Evolutionary conservation across 2,888 invertebrate species (phyloP), one percentile per base, ranked within the genome.

Genomic region (Tortricodes alternella): DNA sequence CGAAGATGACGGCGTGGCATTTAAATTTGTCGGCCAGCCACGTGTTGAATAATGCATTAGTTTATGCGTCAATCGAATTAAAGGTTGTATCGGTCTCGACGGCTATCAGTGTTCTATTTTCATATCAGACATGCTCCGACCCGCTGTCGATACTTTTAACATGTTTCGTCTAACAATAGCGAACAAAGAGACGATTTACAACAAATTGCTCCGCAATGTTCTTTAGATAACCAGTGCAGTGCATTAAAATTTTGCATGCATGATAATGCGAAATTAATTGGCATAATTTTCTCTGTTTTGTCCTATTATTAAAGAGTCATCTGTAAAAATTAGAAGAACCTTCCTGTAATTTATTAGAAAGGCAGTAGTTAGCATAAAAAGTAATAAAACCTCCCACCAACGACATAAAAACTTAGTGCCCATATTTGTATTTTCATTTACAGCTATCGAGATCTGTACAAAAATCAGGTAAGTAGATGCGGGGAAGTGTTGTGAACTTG

Each of bases 11-110:
- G 65, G 70, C 55, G 48, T 21, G 70, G 71, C 66, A 71, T 74
- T 76, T 75, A 75, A 83, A 78, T 73, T 76, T 74, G 74, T 78
- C 71, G 64, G 70, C 62, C 64, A 61, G 62, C 70, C 66, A 60
- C 52, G 60, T 62, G 70, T 73, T 88, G 86, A 86, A 87, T 87
- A 72, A 87, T 88, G 79, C 80, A 87, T 81, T 68, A 70, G 69
- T 70, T 66, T 73, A 73, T 70, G 38, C 65, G 64, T 66, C 68
- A 71, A 80, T 81, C 77, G 75, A 78, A 82, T 82, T 80, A 81
- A 76, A 79, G 71, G 71, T 71, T 74, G 73, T 73, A 73, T 72
- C 65, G 61, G 68, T 67, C 67, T 72, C 70, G 69, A 77, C 72
- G 71, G 67, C 68, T 77, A 78, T 79, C 76, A 63, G 39, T 73